phyloP scores from a whole-genome alignment of 2,797 vertebrate species.

The Botia kubotai region DNA sequence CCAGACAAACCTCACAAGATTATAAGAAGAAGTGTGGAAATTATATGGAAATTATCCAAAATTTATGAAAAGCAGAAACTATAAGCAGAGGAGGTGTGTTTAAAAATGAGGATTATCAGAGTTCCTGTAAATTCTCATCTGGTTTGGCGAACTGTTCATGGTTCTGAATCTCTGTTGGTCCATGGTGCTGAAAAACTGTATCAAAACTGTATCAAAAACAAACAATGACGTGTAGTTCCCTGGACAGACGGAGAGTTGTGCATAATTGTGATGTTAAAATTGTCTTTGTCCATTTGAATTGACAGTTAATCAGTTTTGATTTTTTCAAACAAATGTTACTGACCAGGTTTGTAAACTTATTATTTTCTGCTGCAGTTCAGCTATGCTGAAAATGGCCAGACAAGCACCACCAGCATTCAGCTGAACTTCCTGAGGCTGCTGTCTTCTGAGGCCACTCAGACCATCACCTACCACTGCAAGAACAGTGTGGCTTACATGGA shows the following conservation, averaged over 20 bases:
- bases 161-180: conserved; percentile 25
- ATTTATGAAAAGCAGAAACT: not conserved
- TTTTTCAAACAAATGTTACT: not conserved
- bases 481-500: conserved; percentile 98
- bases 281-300: not conserved
- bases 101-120: not conserved
- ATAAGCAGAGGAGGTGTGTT: not conserved
- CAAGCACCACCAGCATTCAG: conserved; percentile 88
- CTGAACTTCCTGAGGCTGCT: conserved; percentile 95
- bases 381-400: conserved; percentile 88
- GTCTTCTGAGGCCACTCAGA: conserved; percentile 93
- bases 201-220: not conserved
- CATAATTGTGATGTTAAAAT: not conserved
- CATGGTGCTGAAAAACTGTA: conserved; percentile 32
- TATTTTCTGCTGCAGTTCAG: conserved; percentile 80
- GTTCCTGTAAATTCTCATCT: not conserved
- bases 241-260: not conserved
- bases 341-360: not conserved
- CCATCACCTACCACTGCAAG: conserved; percentile 97
- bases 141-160: conserved; percentile 19
- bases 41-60: too few species aligned
- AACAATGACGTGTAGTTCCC: not conserved
- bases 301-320: not conserved
- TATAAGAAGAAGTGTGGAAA: too few species aligned
- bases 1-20: too few species aligned